A percentile compares a stretch with the other conserved stretches of the same genome.
These are phyloP conservation scores for Listronotus oregonensis DNA, from an alignment of 1,140 invertebrate species.

Conservation along the genomic window DNA sequence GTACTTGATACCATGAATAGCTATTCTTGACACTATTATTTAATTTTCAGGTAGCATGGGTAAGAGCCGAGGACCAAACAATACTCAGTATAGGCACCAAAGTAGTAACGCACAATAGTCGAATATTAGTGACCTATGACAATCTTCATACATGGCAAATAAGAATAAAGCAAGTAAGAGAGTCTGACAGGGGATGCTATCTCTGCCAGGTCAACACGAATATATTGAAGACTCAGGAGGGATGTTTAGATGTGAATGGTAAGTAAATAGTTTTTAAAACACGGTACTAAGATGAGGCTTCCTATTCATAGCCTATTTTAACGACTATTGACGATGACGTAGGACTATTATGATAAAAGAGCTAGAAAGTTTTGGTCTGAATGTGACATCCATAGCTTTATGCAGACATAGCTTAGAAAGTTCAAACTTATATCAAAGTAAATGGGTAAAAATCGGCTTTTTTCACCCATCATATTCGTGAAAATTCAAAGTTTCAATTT, in stretches of 20 bases:
- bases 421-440: no score
- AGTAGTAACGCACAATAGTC: conserved; percentile 64
- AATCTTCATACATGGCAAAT: conserved; percentile 67
- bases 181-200: conserved; percentile 67
- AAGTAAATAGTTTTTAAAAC: no score
- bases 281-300: conserved; percentile 14
- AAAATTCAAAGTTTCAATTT: no score
- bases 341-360: no score
- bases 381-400: no score
- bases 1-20: no score
- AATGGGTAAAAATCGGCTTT: no score
- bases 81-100: conserved; percentile 65
- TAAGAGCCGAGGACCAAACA: conserved; percentile 66
- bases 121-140: conserved; percentile 61
- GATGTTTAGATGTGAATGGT: conserved; percentile 75
- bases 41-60: conserved; percentile 57
- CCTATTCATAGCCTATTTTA: conserved; percentile 44
- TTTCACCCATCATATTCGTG: no score
- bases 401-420: no score
- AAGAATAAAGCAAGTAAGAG: conserved; percentile 67
- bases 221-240: conserved; percentile 70
- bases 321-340: no score
- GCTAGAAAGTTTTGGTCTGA: no score
- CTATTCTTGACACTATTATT: neutral
- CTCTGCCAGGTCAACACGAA: conserved; percentile 74